phyloP scores from a whole-genome alignment of 2,113 vertebrate genomes.

The Pampusana beccarii region DNA sequence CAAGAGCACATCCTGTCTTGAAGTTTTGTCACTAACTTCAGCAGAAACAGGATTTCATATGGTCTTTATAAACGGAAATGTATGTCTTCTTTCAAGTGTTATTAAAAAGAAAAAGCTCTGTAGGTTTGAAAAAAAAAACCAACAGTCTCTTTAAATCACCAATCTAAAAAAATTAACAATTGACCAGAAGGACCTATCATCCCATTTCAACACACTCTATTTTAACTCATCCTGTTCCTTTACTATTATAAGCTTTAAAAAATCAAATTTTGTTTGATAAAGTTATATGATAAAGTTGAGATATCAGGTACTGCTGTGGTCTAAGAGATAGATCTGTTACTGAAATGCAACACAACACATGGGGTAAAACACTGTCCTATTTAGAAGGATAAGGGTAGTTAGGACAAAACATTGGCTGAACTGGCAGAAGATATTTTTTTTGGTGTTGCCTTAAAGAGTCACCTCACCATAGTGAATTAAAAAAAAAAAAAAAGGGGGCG shows the following conservation, averaged over 20 bases:
- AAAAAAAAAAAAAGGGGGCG: too few species aligned
- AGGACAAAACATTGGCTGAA: not conserved
- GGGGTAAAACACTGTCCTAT: fast-evolving
- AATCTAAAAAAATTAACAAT: not conserved
- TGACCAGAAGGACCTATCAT: not conserved
- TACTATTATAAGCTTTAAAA: not conserved
- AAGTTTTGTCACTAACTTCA: not conserved
- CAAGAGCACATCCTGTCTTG: not conserved
- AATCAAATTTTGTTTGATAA: not conserved
- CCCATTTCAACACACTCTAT: not conserved
- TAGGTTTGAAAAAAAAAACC: not conserved
- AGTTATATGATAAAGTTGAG: not conserved
- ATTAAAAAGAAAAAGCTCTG: not conserved
- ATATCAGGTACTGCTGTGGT: not conserved
- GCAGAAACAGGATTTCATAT: not conserved
- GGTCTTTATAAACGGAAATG: not conserved
- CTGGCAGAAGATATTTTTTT: not conserved
- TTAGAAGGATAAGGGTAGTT: fast-evolving
- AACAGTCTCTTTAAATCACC: not conserved
- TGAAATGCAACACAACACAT: not conserved
- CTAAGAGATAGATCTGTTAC: not conserved
- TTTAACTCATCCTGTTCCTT: not conserved
- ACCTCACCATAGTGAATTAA: not conserved
- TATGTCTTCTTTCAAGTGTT: not conserved
- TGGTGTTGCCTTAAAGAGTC: not conserved